phyloP scores from a whole-genome alignment of 2,113 vertebrate genomes.

The Callaeas wilsoni region DNA sequence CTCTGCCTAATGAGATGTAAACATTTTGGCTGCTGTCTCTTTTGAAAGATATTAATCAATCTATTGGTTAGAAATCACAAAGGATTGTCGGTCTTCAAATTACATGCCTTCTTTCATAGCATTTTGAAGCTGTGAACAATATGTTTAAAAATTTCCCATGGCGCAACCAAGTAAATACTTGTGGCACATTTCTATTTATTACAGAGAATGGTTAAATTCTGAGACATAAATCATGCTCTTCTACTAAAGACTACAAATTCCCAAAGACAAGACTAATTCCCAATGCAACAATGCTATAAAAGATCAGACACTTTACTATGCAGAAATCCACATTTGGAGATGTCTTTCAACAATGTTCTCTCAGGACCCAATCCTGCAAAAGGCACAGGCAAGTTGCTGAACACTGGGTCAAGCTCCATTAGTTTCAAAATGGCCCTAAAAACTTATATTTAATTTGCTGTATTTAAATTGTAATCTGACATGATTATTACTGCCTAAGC shows the following conservation, averaged over 20 bases:
- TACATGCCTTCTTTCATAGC: constrained; percentile 59
- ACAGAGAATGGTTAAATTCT: constrained; percentile 73
- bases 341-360: constrained; percentile 47
- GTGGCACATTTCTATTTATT: constrained; percentile 76
- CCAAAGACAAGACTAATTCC: constrained; percentile 71
- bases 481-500: constrained; percentile 5
- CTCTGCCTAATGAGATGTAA: constrained; percentile 65
- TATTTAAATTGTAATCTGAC: background rate
- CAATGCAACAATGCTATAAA: constrained; percentile 52
- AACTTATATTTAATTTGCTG: constrained; percentile 17
- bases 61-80: constrained; percentile 62
- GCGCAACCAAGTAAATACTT: constrained; percentile 73
- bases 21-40: constrained; percentile 62
- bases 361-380: constrained; percentile 15
- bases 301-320: constrained; percentile 57
- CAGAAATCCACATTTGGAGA: constrained; percentile 57
- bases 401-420: background rate
- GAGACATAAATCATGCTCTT: constrained; percentile 71
- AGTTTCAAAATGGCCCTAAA: background rate
- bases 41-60: constrained; percentile 62
- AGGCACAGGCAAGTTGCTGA: constrained; percentile 15
- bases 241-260: constrained; percentile 71
- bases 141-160: constrained; percentile 78
- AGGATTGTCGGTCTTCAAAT: constrained; percentile 32
- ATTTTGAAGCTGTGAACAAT: constrained; percentile 72